Evolutionary conservation across 2,113 vertebrate genomes (phyloP), one percentile per base, ranked within the genome.

Genomic region (Eulacestoma nigropectus): DNA sequence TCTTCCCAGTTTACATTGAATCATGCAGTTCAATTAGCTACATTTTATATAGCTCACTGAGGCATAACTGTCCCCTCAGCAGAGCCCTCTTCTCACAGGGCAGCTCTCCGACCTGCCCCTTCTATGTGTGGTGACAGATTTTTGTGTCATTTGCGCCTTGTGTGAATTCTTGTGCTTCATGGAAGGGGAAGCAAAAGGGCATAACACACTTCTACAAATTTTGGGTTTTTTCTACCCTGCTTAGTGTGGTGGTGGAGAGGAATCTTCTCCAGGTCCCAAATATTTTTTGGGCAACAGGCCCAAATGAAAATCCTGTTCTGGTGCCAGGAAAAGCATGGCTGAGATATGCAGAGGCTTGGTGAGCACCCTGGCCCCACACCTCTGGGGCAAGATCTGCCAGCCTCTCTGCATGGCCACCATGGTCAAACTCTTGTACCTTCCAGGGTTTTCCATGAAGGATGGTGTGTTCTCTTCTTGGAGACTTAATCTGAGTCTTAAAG

Each of bases 321-420:
- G 26, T 27, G 15, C 41, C 63, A 35, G 20, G 41, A 74, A 56
- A 13, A 49, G 12, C 42, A 10, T 13, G 47, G 22, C 35, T 47
- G 55, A 37, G 33, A 7, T 7, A 9, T 1, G 1, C 0, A 0
- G 14, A 29, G n/a, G 7, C 16, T 68, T 42, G 20, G 23, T 21
- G 27, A 42, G 39, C 13, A 30, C 21, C 35, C 39, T 41, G 22
- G 20, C 27, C 7, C n/a, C 8, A 3, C 29, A 20, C 10, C 25
- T 39, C 27, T 19, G 26, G 32, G 26, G 13, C 17, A 57, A 18
- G 10, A 42, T 19, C 47, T 64, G 56, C 14, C 15, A 12, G 55
- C 6, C 27, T 52, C 26, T 29, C 42, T n/a, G n/a, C 46, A 29
- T 44, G 21, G 27, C 42, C 62, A 70, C 26, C 5, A 3, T 1